Evolutionary conservation across 2,888 invertebrate genomes (phyloP).

Genomic region (Netelia melanura): DNA sequence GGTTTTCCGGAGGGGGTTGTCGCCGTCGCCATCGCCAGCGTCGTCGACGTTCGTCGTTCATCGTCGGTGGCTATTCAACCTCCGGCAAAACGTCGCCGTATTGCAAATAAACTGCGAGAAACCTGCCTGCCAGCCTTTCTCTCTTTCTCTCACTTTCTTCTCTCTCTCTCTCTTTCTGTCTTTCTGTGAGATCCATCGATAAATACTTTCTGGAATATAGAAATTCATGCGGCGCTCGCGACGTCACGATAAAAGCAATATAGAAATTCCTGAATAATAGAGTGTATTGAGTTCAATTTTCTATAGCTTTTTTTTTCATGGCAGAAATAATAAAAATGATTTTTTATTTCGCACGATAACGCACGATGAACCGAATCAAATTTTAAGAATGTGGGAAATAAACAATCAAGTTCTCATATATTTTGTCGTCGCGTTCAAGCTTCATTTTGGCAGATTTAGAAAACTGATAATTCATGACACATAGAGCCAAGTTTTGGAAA

Average conservation of each 20-base stretch:
- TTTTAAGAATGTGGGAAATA: no score
- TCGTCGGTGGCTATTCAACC: constrained; percentile 6
- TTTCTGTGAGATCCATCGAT: not conserved
- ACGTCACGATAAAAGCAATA: constrained; percentile 1
- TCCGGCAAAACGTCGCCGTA: not conserved
- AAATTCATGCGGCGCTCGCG: constrained; percentile 23
- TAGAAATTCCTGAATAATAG: not conserved
- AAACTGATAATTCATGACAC: no score
- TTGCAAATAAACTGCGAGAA: constrained; percentile 37
- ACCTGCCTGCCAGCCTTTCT: not conserved
- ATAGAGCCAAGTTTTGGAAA: no score
- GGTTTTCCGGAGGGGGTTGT: constrained; percentile 53
- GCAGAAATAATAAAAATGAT: no score
- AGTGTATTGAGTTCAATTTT: not conserved
- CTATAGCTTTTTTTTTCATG: no score
- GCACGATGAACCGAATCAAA: no score
- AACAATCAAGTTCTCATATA: no score
- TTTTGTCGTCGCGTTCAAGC: no score
- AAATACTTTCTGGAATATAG: constrained; percentile 39
- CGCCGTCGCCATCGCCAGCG: constrained; percentile 2
- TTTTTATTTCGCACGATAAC: no score
- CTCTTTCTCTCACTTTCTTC: not conserved
- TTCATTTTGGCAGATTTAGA: no score
- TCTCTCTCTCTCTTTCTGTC: not conserved
- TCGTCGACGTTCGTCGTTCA: not conserved